Conservation (phyloP, 2,113 vertebrate genomes). For the Mus pahari region DNA sequence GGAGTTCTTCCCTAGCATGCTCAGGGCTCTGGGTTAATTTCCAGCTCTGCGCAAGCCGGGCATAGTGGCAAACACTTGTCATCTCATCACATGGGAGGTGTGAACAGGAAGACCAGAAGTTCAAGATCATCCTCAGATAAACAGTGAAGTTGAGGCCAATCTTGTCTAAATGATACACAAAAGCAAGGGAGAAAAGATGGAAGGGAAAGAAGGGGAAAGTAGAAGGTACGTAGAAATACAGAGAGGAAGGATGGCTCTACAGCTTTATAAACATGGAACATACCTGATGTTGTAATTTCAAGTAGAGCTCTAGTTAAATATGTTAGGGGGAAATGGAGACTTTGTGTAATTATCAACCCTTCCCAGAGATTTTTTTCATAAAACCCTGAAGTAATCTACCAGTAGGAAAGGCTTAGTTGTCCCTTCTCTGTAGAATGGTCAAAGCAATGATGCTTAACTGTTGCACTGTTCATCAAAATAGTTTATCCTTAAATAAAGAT, state of each 20-base stretch:
- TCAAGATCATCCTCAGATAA: background rate
- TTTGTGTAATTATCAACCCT: background rate
- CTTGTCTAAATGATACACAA: too few relatives aligned
- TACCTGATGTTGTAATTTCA: background rate
- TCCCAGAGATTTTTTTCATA: background rate
- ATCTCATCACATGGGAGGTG: background rate
- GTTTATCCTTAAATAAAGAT: background rate
- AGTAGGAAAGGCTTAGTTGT: background rate
- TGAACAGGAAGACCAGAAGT: background rate
- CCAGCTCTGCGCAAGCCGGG: background rate
- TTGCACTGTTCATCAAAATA: conserved; percentile 18
- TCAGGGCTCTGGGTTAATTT: background rate
- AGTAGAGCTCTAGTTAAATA: background rate
- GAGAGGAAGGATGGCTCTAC: background rate
- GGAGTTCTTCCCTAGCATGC: background rate
- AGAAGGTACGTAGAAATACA: background rate
- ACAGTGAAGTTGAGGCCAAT: too few relatives aligned
- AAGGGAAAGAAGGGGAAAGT: too few relatives aligned
- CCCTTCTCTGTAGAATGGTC: background rate
- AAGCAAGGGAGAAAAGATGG: background rate
- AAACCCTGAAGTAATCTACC: background rate
- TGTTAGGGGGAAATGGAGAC: background rate
- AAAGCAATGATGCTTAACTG: background rate
- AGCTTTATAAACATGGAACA: conserved; percentile 31
- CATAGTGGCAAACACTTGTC: background rate